These are phyloP conservation scores for Thalassoma bifasciatum DNA, from an alignment of 2,113 vertebrate genomes.

Conservation along the genomic window DNA sequence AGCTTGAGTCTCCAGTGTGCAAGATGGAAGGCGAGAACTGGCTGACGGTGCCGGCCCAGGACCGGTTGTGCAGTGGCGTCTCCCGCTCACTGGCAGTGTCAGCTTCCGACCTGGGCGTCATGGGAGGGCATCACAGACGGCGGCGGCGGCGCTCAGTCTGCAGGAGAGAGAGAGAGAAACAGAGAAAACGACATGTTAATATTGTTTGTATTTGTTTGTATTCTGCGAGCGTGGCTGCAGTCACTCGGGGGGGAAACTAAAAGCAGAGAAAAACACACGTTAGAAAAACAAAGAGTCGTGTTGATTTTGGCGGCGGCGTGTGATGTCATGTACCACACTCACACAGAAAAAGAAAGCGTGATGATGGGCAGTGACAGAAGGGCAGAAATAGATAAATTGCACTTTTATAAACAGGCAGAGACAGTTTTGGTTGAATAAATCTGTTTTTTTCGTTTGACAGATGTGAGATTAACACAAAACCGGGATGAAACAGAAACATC, in stretches of 20 bases:
- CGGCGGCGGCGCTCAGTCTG: conserved; percentile 61
- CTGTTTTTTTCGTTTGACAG: conserved; percentile 20
- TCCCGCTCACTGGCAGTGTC: conserved; percentile 78
- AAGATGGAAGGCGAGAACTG: conserved; percentile 58
- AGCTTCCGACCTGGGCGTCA: conserved; percentile 78
- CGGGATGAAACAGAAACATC: conserved; percentile 14
- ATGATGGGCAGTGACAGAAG: conserved; percentile 21
- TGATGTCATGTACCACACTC: conserved; percentile 14
- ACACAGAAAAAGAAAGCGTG: conserved; percentile 14
- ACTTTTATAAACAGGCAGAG: conserved; percentile 17
- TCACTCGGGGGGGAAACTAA: conserved; percentile 25
- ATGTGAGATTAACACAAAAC: conserved; percentile 4
- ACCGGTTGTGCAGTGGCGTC: conserved; percentile 70
- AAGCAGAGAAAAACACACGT: conserved; percentile 45
- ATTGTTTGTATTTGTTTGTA: conserved; percentile 51
- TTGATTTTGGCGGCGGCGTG: conserved; percentile 32
- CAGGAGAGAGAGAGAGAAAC: not conserved
- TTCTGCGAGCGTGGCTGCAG: conserved; percentile 3
- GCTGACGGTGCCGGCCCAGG: conserved; percentile 55
- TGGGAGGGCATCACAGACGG: conserved; percentile 81
- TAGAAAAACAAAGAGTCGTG: conserved; percentile 27
- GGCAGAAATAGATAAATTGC: conserved; percentile 4
- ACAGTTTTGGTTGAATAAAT: conserved; percentile 2
- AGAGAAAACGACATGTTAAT: conserved; percentile 42
- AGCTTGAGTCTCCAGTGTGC: conserved; percentile 59